phyloP scores from a whole-genome alignment of 2,113 vertebrate genomes.

The Myotis lucifugus region DNA sequence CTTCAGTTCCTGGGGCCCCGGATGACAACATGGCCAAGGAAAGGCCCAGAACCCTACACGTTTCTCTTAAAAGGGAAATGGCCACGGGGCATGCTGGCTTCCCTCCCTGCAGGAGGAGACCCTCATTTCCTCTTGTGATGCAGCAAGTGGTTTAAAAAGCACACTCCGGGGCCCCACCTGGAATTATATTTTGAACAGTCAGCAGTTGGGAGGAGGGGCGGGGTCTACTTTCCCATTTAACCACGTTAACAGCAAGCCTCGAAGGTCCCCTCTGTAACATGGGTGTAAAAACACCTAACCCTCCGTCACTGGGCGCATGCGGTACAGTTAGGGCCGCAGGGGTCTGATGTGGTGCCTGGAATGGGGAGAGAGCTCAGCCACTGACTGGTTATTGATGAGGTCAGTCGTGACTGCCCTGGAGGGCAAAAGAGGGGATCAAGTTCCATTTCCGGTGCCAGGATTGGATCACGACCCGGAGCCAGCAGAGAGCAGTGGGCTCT shows the following conservation, averaged over 20 bases:
- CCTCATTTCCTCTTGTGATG: background rate
- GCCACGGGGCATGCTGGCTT: background rate
- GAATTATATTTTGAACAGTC: background rate
- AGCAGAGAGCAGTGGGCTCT: background rate
- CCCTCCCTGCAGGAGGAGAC: background rate
- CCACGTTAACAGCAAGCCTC: background rate
- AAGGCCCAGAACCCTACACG: background rate
- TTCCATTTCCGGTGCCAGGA: background rate
- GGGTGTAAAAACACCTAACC: background rate
- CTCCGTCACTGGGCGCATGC: background rate
- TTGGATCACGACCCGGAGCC: background rate
- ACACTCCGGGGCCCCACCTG: accelerated
- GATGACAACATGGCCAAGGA: background rate
- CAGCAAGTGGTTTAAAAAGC: background rate
- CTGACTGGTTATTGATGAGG: background rate
- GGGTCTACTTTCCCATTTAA: background rate
- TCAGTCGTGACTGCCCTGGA: background rate
- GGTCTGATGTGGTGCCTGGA: background rate
- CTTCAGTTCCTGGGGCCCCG: background rate
- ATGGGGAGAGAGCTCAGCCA: accelerated
- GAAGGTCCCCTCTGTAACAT: background rate
- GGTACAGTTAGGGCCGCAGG: accelerated
- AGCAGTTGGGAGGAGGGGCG: accelerated
- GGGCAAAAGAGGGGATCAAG: background rate
- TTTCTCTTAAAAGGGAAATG: background rate